Base-by-base conservation (phyloP, 53 echinoderm and acorn worm genomes). In the Echinarachnius parma region DNA sequence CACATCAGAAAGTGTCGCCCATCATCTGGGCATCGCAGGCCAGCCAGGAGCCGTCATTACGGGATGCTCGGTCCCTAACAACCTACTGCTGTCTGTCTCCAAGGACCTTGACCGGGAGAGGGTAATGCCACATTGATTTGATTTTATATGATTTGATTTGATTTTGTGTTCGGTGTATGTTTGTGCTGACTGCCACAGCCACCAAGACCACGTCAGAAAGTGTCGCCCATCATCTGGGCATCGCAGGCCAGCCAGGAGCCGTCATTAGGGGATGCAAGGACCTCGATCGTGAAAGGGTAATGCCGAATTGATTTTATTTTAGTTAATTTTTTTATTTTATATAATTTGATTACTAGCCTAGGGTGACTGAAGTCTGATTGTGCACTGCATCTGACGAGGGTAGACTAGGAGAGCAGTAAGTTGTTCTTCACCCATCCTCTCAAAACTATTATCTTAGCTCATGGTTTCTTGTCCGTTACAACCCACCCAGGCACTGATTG, bases 111-210 rank as follows among this genome's bases (percentile, higher is more conserved):
- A 96, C 67, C 79, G 91, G 49, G 98, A 96, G 65, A 84, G 85
- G 76, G 96, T 95, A 69, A 76, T n/a, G n/a, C n/a, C n/a, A n/a
- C n/a, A n/a, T n/a, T n/a, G n/a, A n/a, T n/a, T n/a, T n/a, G n/a
- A n/a, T n/a, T n/a, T n/a, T n/a, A n/a, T n/a, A n/a, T n/a, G n/a
- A n/a, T n/a, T n/a, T n/a, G 91, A n/a, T n/a, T n/a, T n/a, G n/a
- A 49, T 80, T 92, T 50, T 91, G 98, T 31, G 98, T 98, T 54
- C 78, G 67, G 30, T 98, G 98, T 63, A 78, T 92, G 22, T 82
- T 98, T 61, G 98, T 88, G 58, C 78, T 98, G 83, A 98, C 98
- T 14, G 98, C 98, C 29, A 98, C 98, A 33, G 98, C 98, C 62
- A 98, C 98, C 60, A 77, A 76, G 80, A 83, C 88, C 42, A 98